Conservation (phyloP, 2,888 invertebrate genomes). For the Apotomis capreana region DNA sequence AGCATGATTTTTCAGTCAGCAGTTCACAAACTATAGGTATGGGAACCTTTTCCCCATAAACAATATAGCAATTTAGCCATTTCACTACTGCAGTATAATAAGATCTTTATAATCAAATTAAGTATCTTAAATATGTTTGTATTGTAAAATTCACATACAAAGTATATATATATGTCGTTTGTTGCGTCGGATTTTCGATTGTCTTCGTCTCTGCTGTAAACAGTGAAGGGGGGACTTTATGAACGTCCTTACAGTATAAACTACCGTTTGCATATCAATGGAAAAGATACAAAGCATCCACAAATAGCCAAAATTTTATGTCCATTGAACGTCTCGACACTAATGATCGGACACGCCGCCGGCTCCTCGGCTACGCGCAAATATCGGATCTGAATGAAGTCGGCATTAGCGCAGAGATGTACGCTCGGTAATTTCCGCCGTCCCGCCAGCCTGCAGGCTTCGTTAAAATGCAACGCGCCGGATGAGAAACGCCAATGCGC, state of each 20-base stretch:
- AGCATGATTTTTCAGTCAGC: too few species aligned
- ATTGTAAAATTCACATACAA: too few species aligned
- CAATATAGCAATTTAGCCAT: too few species aligned
- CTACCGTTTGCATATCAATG: neutral
- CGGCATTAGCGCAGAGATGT: conserved; percentile 52
- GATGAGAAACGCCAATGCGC: conserved; percentile 69
- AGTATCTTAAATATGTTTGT: too few species aligned
- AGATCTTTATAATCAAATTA: too few species aligned
- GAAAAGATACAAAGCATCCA: neutral
- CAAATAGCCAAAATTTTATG: conserved; percentile 9
- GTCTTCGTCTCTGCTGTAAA: too few species aligned
- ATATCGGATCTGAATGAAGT: conserved; percentile 54
- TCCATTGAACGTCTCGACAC: conserved; percentile 31
- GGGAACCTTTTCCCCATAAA: too few species aligned
- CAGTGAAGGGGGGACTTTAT: neutral
- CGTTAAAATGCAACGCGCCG: conserved; percentile 73
- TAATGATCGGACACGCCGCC: conserved; percentile 32
- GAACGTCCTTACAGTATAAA: neutral
- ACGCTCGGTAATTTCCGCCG: conserved; percentile 69
- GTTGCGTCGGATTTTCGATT: too few species aligned
- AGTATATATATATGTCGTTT: too few species aligned
- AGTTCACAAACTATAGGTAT: too few species aligned
- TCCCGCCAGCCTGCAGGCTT: conserved; percentile 53
- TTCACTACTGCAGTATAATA: too few species aligned
- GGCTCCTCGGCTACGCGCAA: conserved; percentile 22